These are phyloP conservation scores for Baccha elongata DNA, from an alignment of 2,888 invertebrate species.

Conservation along the genomic window DNA sequence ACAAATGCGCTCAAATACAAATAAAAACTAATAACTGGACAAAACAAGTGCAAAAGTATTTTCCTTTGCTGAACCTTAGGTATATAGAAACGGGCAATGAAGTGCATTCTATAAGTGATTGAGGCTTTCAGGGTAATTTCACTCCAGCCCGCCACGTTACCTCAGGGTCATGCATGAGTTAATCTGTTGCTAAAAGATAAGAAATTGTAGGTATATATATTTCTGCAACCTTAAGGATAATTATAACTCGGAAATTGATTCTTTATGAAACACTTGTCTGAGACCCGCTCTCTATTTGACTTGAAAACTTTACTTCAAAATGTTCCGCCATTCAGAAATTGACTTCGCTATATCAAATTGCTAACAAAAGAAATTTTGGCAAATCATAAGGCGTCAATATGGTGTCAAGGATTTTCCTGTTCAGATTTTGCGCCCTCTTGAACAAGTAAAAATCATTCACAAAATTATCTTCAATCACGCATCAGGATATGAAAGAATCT, in stretches of 20 bases:
- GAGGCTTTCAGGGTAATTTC: constrained; percentile 49
- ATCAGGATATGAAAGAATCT: constrained; percentile 42
- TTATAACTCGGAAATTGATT: too few relatives aligned
- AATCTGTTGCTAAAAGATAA: neutral
- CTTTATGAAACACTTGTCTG: too few relatives aligned
- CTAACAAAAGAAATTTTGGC: too few relatives aligned
- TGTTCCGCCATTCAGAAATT: too few relatives aligned
- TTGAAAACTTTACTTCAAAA: too few relatives aligned
- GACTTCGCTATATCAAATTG: too few relatives aligned
- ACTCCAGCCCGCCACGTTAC: neutral
- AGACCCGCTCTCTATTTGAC: too few relatives aligned
- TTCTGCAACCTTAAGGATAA: too few relatives aligned
- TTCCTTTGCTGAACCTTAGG: too few relatives aligned
- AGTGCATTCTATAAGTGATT: constrained; percentile 29
- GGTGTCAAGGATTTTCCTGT: constrained; percentile 12
- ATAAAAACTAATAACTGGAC: constrained; percentile 29
- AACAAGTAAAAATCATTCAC: neutral
- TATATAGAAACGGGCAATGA: neutral
- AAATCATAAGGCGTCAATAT: constrained; percentile 39
- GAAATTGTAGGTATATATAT: too few relatives aligned
- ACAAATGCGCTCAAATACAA: neutral
- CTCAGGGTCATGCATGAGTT: neutral
- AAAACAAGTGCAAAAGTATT: constrained; percentile 31
- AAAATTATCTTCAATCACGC: constrained; percentile 36
- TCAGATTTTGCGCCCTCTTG: constrained; percentile 50